Conservation (phyloP, 1,140 invertebrate genomes). For the Tetramorium alpestre region DNA sequence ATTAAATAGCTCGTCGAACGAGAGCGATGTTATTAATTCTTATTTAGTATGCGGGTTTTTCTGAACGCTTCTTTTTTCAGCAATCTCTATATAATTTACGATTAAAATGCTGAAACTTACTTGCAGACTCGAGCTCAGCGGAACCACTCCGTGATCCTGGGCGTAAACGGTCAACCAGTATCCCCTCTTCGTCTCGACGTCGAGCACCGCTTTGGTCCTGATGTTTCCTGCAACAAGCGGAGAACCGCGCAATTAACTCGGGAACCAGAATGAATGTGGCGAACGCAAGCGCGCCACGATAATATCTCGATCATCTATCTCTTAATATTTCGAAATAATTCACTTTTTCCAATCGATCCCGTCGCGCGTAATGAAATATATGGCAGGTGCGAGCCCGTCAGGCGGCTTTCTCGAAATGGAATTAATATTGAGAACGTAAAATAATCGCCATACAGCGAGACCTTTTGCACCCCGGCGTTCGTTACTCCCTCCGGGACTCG, state of each 20-base stretch:
- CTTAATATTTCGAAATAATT: slow-evolving; percentile 39
- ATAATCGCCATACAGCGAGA: slow-evolving; percentile 39
- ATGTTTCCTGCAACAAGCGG: slow-evolving; percentile 91
- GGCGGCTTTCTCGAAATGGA: slow-evolving; percentile 22
- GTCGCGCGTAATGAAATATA: slow-evolving; percentile 31
- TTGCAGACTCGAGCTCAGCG: slow-evolving; percentile 92
- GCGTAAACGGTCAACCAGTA: slow-evolving; percentile 98
- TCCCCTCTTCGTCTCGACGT: slow-evolving; percentile 93
- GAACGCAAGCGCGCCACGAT: not conserved
- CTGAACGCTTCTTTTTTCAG: not conserved
- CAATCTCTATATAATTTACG: not conserved
- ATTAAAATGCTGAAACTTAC: slow-evolving; percentile 84
- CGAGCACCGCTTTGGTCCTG: slow-evolving; percentile 92
- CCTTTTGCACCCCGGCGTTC: slow-evolving; percentile 42
- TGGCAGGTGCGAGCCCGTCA: slow-evolving; percentile 23
- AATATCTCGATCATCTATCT: slow-evolving; percentile 38
- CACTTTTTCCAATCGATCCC: slow-evolving; percentile 17
- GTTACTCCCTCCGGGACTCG: slow-evolving; percentile 16
- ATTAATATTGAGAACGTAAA: slow-evolving; percentile 8
- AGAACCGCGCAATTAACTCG: slow-evolving; percentile 43
- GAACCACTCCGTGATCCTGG: slow-evolving; percentile 95
- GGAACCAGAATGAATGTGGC: not conserved
- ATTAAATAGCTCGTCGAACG: not conserved
- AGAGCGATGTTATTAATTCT: not conserved
- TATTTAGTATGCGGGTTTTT: no score